phyloP scores from a whole-genome alignment of 2,888 invertebrate species.

The Lordiphosa fenestrarum region DNA sequence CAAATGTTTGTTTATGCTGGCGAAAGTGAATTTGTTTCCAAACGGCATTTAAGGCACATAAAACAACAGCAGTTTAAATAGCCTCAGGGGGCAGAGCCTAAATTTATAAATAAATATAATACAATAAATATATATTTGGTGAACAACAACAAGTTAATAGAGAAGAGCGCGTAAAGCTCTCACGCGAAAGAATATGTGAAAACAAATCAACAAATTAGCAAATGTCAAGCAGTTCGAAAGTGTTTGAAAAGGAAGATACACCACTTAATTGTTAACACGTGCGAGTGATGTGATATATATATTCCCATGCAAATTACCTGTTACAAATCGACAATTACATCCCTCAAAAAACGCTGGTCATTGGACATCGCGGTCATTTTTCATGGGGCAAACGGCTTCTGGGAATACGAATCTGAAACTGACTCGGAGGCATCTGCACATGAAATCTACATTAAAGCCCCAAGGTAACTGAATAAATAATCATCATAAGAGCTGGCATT shows the following conservation, averaged over 20 bases:
- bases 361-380: constrained; percentile 36
- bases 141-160: constrained; percentile 19
- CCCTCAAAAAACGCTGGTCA: constrained; percentile 43
- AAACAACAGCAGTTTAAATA: not conserved
- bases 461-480: constrained; percentile 63
- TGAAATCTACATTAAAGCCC: constrained; percentile 51
- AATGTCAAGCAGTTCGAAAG: constrained; percentile 18
- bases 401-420: constrained; percentile 21
- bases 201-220: constrained; percentile 56
- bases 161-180: constrained; percentile 25
- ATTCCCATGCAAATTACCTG: constrained; percentile 10
- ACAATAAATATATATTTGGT: constrained; percentile 3
- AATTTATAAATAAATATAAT: constrained; percentile 64
- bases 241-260: constrained; percentile 14
- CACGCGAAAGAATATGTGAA: constrained; percentile 38
- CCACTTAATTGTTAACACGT: constrained; percentile 9
- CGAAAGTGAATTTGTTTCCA: not conserved
- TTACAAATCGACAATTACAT: not conserved
- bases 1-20: constrained; percentile 1
- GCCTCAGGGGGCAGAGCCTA: constrained; percentile 30
- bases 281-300: constrained; percentile 16
- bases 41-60: constrained; percentile 6
- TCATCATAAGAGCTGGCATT: constrained; percentile 36
- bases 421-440: constrained; percentile 4
- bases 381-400: constrained; percentile 30